Evolutionary conservation across 2,797 vertebrate species (phyloP).

Genomic region (Thunnus albacares): DNA sequence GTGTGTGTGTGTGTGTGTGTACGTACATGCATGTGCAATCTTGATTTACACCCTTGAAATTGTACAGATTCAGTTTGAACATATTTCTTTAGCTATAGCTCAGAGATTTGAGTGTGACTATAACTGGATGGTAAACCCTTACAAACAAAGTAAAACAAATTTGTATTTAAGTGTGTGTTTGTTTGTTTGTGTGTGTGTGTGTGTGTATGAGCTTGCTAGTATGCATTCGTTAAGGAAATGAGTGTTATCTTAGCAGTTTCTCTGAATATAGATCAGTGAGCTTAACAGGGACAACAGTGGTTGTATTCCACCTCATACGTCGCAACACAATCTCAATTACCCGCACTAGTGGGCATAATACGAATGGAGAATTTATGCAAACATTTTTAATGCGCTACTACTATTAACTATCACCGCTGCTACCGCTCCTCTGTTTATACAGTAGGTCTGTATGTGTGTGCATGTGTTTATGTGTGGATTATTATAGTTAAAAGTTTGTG

Average conservation of each 20-base stretch:
- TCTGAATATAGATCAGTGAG: conserved; percentile 64
- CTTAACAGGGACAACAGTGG: conserved; percentile 51
- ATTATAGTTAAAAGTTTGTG: conserved; percentile 44
- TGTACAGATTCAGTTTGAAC: neutral
- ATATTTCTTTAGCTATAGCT: neutral
- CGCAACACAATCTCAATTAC: conserved; percentile 73
- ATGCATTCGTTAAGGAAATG: conserved; percentile 34
- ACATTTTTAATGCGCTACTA: conserved; percentile 62
- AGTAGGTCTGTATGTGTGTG: conserved; percentile 32
- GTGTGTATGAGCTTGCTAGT: neutral
- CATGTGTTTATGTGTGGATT: conserved; percentile 14
- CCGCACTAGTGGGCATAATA: conserved; percentile 64
- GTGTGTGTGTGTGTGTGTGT: neutral
- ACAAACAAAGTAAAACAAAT: conserved; percentile 29
- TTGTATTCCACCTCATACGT: conserved; percentile 62
- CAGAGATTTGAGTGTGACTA: neutral
- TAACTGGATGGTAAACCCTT: conserved; percentile 17
- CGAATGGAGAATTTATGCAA: conserved; percentile 65
- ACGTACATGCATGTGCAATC: no score
- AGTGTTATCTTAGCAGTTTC: conserved; percentile 56
- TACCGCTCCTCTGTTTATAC: conserved; percentile 32
- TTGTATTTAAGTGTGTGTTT: neutral
- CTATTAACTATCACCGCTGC: conserved; percentile 32
- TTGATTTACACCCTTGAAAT: neutral
- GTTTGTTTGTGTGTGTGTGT: neutral